phyloP scores from a whole-genome alignment of 2,797 vertebrate species.

The Selene dorsalis region DNA sequence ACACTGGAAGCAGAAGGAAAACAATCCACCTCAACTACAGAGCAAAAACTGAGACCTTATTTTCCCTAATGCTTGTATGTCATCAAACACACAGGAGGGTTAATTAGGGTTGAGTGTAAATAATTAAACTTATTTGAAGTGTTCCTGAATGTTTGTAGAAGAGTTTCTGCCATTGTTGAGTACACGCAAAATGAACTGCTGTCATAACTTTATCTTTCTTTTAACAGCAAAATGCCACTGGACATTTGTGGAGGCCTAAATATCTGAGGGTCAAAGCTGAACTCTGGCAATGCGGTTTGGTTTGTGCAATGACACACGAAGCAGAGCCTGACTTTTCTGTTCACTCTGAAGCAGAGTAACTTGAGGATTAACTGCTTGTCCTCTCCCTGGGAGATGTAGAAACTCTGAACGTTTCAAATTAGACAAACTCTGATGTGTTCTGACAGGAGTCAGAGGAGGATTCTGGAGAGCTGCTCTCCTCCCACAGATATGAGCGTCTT shows the following conservation, averaged over 20 bases:
- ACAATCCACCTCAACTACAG: too few species aligned
- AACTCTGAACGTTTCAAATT: not conserved
- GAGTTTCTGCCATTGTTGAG: too few species aligned
- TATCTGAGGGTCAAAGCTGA: not conserved
- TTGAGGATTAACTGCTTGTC: slow-evolving; percentile 12
- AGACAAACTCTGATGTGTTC: not conserved
- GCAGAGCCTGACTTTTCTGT: not conserved
- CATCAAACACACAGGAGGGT: too few species aligned
- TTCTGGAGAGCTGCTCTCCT: not conserved
- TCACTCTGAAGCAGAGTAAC: not conserved
- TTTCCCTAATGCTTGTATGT: too few species aligned
- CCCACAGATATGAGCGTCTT: slow-evolving; percentile 3
- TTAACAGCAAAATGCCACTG: not conserved
- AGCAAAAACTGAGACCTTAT: too few species aligned
- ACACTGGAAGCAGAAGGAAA: too few species aligned
- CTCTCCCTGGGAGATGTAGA: not conserved
- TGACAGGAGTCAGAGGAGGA: slow-evolving; percentile 26
- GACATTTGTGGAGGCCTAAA: not conserved
- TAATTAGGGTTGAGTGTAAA: too few species aligned
- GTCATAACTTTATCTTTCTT: too few species aligned
- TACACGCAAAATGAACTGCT: too few species aligned
- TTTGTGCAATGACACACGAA: not conserved
- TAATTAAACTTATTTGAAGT: too few species aligned
- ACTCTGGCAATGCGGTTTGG: not conserved
- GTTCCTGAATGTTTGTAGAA: too few species aligned